A percentile compares a stretch with the other conserved stretches of the same genome.
phyloP scores from a whole-genome alignment of 2,797 vertebrate genomes.

The Acanthopagrus latus region DNA sequence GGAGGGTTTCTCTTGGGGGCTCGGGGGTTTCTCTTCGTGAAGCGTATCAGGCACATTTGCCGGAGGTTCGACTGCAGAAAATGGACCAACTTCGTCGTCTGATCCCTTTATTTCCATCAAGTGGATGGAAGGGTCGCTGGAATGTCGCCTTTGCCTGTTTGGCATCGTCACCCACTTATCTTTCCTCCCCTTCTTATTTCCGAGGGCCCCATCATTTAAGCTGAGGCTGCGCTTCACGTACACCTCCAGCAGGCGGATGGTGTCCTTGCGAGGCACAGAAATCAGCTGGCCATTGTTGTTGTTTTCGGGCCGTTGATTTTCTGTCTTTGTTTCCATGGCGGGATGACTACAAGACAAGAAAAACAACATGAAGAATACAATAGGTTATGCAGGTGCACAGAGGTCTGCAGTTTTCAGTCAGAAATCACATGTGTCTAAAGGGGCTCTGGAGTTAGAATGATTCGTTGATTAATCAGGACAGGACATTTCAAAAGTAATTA shows the following conservation, averaged over 20 bases:
- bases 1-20: conserved; percentile 18
- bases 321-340: conserved; percentile 64
- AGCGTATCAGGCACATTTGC: rapidly evolving
- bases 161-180: conserved; percentile 76
- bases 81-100: background rate
- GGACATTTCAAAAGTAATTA: too few species aligned
- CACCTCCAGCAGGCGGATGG: conserved; percentile 86
- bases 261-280: conserved; percentile 84
- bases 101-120: background rate
- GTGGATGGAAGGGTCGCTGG: conserved; percentile 80
- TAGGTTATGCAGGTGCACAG: too few species aligned
- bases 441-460: background rate
- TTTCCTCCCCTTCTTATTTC: background rate
- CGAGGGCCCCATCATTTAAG: conserved; percentile 74
- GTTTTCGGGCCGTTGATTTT: conserved; percentile 21
- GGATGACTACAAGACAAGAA: conserved; percentile 22
- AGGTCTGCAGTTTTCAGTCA: background rate
- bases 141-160: conserved; percentile 60
- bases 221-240: conserved; percentile 86
- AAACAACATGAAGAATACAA: conserved; percentile 7
- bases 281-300: conserved; percentile 75
- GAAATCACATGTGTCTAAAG: background rate
- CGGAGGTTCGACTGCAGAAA: background rate
- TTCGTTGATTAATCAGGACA: too few species aligned
- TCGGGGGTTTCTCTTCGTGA: conserved; percentile 23